Percentiles rank a stretch among this genome's conserved stretches.
Conservation (phyloP, 2,797 vertebrate species). For the Lacerta agilis region DNA sequence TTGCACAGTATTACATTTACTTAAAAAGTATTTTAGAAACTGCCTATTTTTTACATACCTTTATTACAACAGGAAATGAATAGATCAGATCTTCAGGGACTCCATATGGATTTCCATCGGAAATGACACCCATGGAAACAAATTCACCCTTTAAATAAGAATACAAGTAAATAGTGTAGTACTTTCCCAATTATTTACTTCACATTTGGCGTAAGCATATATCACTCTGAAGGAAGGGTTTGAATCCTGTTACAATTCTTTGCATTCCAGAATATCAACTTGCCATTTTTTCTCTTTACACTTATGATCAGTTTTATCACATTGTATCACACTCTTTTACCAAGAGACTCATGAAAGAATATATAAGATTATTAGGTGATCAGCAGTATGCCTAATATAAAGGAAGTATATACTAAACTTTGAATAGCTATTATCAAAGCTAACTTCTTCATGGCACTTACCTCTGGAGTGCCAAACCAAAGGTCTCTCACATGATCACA, state of each 20-base stretch:
- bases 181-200: not conserved
- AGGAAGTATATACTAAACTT: constrained; percentile 11
- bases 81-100: constrained; percentile 91
- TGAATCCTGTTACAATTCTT: not conserved
- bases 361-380: not conserved
- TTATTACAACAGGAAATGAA: constrained; percentile 94
- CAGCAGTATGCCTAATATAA: not conserved
- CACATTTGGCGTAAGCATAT: not conserved
- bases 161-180: not conserved
- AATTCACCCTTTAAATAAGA: constrained; percentile 86
- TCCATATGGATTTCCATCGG: constrained; percentile 90
- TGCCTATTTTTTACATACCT: constrained; percentile 77
- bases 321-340: not conserved
- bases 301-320: not conserved
- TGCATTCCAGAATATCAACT: not conserved
- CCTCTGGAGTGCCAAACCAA: constrained; percentile 94
- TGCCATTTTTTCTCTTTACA: not conserved
- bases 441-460: constrained; percentile 63
- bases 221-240: not conserved
- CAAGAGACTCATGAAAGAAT: not conserved
- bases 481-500: constrained; percentile 95
- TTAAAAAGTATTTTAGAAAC: not conserved
- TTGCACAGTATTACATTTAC: not conserved
- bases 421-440: constrained; percentile 10
- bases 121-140: constrained; percentile 94